These are phyloP conservation scores for Argyresthia albistria DNA, from an alignment of 2,888 invertebrate species.

Conservation along the genomic window DNA sequence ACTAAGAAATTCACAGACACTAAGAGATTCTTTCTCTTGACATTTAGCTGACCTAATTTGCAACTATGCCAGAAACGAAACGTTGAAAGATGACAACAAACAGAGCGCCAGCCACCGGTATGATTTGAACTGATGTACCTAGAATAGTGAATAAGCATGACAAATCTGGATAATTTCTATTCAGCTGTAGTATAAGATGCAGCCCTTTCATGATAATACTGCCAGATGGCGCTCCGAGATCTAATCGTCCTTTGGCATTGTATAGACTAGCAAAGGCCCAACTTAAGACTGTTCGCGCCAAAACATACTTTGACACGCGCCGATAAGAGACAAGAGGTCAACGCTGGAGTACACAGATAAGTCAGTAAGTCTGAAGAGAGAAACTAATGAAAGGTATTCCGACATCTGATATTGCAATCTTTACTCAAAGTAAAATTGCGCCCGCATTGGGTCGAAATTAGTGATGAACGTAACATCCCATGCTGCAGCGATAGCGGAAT, in stretches of 20 bases:
- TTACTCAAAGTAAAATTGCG: slow-evolving; percentile 63
- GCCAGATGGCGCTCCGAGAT: slow-evolving; percentile 58
- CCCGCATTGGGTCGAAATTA: slow-evolving; percentile 28
- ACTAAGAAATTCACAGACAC: no score
- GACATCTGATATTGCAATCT: slow-evolving; percentile 62
- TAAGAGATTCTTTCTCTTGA: no score
- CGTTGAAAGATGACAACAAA: background rate
- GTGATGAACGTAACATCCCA: background rate
- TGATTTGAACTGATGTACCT: background rate
- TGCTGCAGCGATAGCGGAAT: slow-evolving; percentile 14
- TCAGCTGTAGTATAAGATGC: slow-evolving; percentile 39
- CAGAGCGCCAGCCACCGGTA: no score
- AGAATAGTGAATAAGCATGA: background rate
- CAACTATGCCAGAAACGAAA: background rate
- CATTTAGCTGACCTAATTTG: no score
- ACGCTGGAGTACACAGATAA: background rate
- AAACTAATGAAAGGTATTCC: slow-evolving; percentile 55
- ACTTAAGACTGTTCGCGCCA: background rate
- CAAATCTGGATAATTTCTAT: slow-evolving; percentile 6
- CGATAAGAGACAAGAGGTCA: background rate
- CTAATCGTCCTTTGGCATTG: slow-evolving; percentile 62
- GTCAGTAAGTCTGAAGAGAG: background rate
- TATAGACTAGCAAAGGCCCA: slow-evolving; percentile 20
- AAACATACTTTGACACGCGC: background rate
- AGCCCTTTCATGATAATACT: slow-evolving; percentile 58